Conservation (phyloP, 2,888 invertebrate genomes). For the Omphaloscelis lunosa region DNA sequence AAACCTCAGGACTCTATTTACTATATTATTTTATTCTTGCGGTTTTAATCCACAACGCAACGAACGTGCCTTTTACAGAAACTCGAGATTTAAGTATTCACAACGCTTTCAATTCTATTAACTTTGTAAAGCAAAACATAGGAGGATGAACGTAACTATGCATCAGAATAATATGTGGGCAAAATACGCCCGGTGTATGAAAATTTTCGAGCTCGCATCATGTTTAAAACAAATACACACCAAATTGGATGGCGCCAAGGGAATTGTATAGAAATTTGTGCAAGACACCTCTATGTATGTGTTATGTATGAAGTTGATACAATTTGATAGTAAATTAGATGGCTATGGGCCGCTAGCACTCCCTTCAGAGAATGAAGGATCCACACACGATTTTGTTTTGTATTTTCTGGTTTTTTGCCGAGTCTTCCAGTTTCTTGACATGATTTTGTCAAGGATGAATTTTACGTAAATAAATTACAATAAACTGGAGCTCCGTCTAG, state of each 20-base stretch:
- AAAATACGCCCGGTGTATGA: conserved; percentile 16
- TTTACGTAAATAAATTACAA: background rate
- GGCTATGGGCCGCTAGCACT: background rate
- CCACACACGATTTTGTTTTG: conserved; percentile 3
- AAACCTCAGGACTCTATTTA: too few relatives aligned
- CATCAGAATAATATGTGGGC: conserved; percentile 21
- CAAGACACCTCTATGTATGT: conserved; percentile 19
- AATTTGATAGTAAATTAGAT: conserved; percentile 39
- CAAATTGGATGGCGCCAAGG: conserved; percentile 35
- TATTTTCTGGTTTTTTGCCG: conserved; percentile 15
- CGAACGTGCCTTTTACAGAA: conserved; percentile 24
- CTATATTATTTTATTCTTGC: background rate
- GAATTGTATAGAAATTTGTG: conserved; percentile 36
- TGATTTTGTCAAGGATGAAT: background rate
- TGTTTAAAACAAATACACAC: conserved; percentile 48
- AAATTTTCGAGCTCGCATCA: conserved; percentile 27
- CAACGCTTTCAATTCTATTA: conserved; percentile 33
- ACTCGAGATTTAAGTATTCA: conserved; percentile 37
- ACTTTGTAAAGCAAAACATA: background rate
- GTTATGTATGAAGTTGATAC: conserved; percentile 45
- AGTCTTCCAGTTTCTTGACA: background rate
- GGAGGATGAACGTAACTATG: conserved; percentile 17
- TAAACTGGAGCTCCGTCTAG: background rate
- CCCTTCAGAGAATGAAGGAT: conserved; percentile 1
- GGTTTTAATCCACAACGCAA: conserved; percentile 38